phyloP scores from a whole-genome alignment of 2,113 vertebrate genomes.

The Artemisiospiza belli region DNA sequence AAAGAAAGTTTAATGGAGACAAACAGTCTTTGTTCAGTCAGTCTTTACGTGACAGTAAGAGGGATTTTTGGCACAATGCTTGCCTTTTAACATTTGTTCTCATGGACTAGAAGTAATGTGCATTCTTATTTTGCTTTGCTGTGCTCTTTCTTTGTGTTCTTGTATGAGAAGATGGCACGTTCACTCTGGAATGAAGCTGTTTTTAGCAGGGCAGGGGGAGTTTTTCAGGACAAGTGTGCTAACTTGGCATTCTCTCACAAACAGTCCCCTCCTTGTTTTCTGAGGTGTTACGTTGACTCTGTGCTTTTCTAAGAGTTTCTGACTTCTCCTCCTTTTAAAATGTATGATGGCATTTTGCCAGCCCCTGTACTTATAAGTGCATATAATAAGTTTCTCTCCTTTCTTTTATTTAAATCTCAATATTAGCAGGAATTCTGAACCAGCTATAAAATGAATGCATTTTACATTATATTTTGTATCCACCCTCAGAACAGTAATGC shows the following conservation, averaged over 20 bases:
- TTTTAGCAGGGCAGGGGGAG: background rate
- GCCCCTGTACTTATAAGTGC: background rate
- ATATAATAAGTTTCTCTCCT: background rate
- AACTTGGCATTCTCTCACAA: background rate
- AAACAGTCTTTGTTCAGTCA: constrained; percentile 46
- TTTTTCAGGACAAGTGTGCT: background rate
- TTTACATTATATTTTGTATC: background rate
- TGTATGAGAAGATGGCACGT: background rate
- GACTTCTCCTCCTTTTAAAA: background rate
- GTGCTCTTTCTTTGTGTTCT: constrained; percentile 27
- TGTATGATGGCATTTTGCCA: background rate
- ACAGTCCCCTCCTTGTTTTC: background rate
- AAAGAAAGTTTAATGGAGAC: constrained; percentile 33
- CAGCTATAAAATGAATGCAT: background rate
- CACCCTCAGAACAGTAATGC: background rate
- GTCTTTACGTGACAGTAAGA: constrained; percentile 40
- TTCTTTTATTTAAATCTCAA: background rate
- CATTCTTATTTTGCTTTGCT: constrained; percentile 30
- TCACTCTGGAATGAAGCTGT: background rate
- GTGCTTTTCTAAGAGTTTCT: background rate
- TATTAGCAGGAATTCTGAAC: background rate
- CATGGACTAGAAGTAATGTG: constrained; percentile 4
- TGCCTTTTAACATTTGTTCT: constrained; percentile 43
- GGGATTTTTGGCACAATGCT: constrained; percentile 40
- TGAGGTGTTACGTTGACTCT: background rate